phyloP scores from a whole-genome alignment of 2,113 vertebrate species.

The Sorex araneus region DNA sequence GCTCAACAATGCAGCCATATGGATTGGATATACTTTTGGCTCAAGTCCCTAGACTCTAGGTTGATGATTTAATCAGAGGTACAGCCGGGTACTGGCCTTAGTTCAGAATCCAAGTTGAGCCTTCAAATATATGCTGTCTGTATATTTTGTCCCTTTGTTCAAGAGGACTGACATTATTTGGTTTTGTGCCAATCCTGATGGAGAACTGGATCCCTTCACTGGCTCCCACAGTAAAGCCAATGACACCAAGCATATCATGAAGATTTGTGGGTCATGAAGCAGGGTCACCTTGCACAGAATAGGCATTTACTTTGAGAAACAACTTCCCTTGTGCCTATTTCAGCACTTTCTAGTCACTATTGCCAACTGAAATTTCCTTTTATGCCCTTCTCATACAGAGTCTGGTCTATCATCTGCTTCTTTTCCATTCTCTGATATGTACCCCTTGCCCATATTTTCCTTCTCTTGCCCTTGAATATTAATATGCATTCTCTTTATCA shows the following conservation, averaged over 20 bases:
- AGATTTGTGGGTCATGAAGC: conserved; percentile 23
- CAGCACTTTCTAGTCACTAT: neutral
- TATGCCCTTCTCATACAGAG: neutral
- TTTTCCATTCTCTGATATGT: conserved; percentile 39
- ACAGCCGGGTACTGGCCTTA: conserved; percentile 9
- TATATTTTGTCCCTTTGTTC: conserved; percentile 58
- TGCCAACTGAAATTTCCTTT: neutral
- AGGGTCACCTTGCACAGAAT: neutral
- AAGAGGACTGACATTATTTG: conserved; percentile 44
- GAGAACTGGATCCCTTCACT: conserved; percentile 28
- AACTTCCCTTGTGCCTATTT: neutral
- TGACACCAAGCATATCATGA: conserved; percentile 7
- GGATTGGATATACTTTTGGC: neutral
- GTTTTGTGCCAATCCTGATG: conserved; percentile 26
- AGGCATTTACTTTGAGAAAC: conserved; percentile 46
- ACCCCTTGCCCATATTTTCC: neutral
- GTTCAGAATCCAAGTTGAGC: conserved; percentile 53
- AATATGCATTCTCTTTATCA: neutral
- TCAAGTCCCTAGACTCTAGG: neutral
- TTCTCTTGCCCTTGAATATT: neutral
- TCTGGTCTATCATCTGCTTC: neutral
- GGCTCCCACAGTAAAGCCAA: conserved; percentile 23
- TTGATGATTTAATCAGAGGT: conserved; percentile 63
- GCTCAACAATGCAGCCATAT: neutral
- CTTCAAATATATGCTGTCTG: conserved; percentile 51